These are phyloP conservation scores for Argyrosomus japonicus DNA, from an alignment of 2,113 vertebrate genomes.

Conservation along the genomic window DNA sequence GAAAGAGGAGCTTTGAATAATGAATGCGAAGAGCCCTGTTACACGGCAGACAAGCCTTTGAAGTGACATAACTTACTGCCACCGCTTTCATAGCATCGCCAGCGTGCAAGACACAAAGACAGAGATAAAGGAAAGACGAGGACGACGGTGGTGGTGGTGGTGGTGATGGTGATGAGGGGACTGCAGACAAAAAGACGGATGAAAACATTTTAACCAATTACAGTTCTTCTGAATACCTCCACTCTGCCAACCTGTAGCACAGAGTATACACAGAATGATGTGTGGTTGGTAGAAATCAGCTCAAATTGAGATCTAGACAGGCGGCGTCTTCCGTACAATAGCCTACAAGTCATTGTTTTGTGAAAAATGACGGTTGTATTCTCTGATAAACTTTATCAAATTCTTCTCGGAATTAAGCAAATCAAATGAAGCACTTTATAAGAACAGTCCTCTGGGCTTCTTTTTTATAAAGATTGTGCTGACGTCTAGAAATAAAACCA, in stretches of 20 bases:
- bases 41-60: conserved; percentile 78
- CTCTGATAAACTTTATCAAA: conserved; percentile 52
- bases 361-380: conserved; percentile 8
- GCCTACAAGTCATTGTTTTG: neutral
- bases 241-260: conserved; percentile 39
- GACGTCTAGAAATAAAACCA: conserved; percentile 76
- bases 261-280: neutral
- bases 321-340: neutral
- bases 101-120: conserved; percentile 64
- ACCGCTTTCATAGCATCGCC: conserved; percentile 69
- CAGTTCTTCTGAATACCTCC: conserved; percentile 16
- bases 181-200: conserved; percentile 40
- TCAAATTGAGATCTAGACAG: conserved; percentile 15
- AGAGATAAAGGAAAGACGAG: conserved; percentile 54
- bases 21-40: conserved; percentile 79
- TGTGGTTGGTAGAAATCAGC: conserved; percentile 29
- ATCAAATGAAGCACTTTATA: conserved; percentile 43
- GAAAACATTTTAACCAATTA: conserved; percentile 53
- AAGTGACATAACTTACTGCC: conserved; percentile 81
- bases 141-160: neutral
- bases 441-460: conserved; percentile 46
- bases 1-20: conserved; percentile 82
- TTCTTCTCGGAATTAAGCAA: conserved; percentile 35
- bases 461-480: conserved; percentile 61
- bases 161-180: too few species aligned